Evolutionary conservation across 1,140 invertebrate species (phyloP).

Genomic region (Zaprionus nigranus): DNA sequence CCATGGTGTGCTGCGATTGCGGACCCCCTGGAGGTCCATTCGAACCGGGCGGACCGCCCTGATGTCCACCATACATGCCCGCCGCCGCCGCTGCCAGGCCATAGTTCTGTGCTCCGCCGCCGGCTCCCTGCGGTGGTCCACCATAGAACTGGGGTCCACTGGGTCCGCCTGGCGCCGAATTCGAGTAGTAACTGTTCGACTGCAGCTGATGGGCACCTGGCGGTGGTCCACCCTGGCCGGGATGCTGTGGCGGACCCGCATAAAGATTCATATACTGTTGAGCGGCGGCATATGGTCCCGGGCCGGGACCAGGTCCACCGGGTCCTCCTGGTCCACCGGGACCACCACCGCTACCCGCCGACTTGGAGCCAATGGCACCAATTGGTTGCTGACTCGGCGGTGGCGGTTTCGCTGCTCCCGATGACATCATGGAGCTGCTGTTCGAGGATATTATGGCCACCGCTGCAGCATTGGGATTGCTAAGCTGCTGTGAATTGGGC

Average conservation of each 20-base stretch:
- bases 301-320: slow-evolving; percentile 73
- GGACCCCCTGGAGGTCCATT: slow-evolving; percentile 65
- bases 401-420: slow-evolving; percentile 90
- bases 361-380: slow-evolving; percentile 91
- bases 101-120: slow-evolving; percentile 85
- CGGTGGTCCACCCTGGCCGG: slow-evolving; percentile 83
- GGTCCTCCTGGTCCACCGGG: slow-evolving; percentile 50
- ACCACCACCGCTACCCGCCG: slow-evolving; percentile 85
- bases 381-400: slow-evolving; percentile 89
- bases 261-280: slow-evolving; percentile 84
- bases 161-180: slow-evolving; percentile 85
- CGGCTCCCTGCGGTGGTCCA: slow-evolving; percentile 82
- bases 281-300: slow-evolving; percentile 82
- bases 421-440: slow-evolving; percentile 94
- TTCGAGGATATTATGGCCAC: slow-evolving; percentile 91
- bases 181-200: slow-evolving; percentile 87
- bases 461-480: slow-evolving; percentile 90
- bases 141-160: slow-evolving; percentile 84
- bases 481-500: slow-evolving; percentile 88
- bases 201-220: slow-evolving; percentile 86
- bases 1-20: slow-evolving; percentile 82
- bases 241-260: slow-evolving; percentile 84
- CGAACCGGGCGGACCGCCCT: slow-evolving; percentile 72
- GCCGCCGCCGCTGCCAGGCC: slow-evolving; percentile 85
- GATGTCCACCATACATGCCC: slow-evolving; percentile 85